Conservation (phyloP, 2,113 vertebrate species). For the Leucopternis melanops region DNA sequence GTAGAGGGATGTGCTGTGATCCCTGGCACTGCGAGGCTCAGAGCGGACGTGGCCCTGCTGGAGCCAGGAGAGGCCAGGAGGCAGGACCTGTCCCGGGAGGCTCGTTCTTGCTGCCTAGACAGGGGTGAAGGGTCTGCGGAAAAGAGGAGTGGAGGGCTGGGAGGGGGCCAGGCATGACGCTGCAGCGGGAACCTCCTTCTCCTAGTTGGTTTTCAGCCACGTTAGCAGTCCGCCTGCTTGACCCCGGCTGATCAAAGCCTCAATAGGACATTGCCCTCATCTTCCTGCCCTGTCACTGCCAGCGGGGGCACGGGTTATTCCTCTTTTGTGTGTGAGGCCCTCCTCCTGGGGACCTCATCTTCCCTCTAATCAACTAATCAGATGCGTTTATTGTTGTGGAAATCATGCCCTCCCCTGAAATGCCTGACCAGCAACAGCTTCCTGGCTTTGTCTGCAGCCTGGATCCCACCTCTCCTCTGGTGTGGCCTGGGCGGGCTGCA, state of each 20-base stretch:
- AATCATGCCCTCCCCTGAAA: constrained; percentile 12
- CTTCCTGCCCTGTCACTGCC: background rate
- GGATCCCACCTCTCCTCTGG: background rate
- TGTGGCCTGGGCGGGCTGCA: background rate
- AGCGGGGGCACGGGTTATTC: background rate
- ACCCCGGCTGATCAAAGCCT: constrained; percentile 46
- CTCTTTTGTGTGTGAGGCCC: constrained; percentile 14
- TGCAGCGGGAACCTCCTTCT: background rate
- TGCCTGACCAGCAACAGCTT: constrained; percentile 14
- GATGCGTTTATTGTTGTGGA: constrained; percentile 33
- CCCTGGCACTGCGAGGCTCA: background rate
- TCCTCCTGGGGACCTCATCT: background rate
- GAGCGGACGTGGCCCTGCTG: background rate
- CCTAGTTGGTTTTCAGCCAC: background rate
- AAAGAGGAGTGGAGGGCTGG: background rate
- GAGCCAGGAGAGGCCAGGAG: background rate
- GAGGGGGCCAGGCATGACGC: accelerated
- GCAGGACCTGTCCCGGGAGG: background rate
- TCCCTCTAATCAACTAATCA: constrained; percentile 2
- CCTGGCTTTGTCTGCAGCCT: background rate
- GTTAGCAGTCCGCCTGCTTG: background rate
- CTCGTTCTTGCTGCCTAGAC: background rate
- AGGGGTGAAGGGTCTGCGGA: background rate
- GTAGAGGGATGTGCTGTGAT: background rate
- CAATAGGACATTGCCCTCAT: background rate